These are phyloP conservation scores for Gavialis gangeticus DNA, from an alignment of 2,113 vertebrate species.

Conservation along the genomic window DNA sequence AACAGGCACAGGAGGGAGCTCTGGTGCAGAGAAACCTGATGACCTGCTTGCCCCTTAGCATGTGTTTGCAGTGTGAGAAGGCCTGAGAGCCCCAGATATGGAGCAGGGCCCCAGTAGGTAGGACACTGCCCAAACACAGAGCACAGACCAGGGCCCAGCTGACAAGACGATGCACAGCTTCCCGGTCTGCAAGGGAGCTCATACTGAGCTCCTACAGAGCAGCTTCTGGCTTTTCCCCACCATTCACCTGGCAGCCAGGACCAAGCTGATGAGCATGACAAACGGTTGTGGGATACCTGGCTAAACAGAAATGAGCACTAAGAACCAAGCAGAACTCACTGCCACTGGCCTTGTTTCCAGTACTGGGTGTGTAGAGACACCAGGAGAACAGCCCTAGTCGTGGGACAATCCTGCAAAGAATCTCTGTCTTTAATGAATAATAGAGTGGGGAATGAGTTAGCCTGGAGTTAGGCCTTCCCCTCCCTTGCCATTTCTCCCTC, in stretches of 20 bases:
- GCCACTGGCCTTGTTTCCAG: not conserved
- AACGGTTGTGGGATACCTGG: not conserved
- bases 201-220: no score
- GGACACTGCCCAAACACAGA: rapidly evolving
- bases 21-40: not conserved
- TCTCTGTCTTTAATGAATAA: not conserved
- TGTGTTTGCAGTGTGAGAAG: not conserved
- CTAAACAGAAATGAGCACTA: not conserved
- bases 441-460: not conserved
- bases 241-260: not conserved
- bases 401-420: not conserved
- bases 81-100: rapidly evolving
- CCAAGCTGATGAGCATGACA: no score
- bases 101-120: rapidly evolving
- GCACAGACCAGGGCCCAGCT: rapidly evolving
- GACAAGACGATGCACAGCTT: not conserved
- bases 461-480: not conserved
- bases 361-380: not conserved
- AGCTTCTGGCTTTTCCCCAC: not conserved
- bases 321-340: not conserved
- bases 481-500: not conserved
- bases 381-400: not conserved
- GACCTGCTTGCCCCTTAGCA: not conserved
- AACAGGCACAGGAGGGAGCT: not conserved
- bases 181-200: not conserved